Evolutionary conservation across 2,888 invertebrate genomes (phyloP).

Genomic region (Cremastinae sp.): DNA sequence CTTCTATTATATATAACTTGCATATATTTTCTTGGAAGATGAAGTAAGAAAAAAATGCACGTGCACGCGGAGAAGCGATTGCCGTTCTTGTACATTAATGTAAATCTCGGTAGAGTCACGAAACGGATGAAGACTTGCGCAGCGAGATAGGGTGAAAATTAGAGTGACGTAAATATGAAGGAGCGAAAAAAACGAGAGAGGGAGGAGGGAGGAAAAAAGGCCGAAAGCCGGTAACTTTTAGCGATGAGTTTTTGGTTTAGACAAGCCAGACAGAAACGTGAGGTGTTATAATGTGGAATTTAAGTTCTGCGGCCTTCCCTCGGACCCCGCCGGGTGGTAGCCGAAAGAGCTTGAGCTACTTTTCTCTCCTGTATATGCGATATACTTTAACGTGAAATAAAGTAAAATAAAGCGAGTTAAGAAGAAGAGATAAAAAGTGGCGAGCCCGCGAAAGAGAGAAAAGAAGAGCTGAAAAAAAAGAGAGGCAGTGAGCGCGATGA

Average conservation of each 20-base stretch:
- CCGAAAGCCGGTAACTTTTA: conserved; percentile 39
- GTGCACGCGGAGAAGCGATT: background rate
- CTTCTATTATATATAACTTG: no score
- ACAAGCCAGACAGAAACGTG: conserved; percentile 38
- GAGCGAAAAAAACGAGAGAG: conserved; percentile 2
- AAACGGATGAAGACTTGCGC: conserved; percentile 8
- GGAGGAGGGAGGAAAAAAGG: conserved; percentile 6
- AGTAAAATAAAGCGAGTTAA: conserved; percentile 58
- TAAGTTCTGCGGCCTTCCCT: conserved; percentile 33
- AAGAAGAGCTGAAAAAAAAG: background rate
- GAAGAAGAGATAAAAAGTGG: conserved; percentile 43
- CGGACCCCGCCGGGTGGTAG: background rate
- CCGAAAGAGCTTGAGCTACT: conserved; percentile 17
- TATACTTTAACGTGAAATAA: conserved; percentile 51
- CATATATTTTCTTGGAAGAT: no score
- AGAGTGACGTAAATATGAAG: conserved; percentile 55
- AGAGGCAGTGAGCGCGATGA: background rate
- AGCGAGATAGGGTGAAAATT: conserved; percentile 50
- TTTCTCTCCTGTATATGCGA: conserved; percentile 12
- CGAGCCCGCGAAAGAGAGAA: conserved; percentile 9
- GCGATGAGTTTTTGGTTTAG: conserved; percentile 20
- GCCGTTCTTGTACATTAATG: background rate
- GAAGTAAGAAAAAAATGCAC: background rate
- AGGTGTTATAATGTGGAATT: conserved; percentile 56
- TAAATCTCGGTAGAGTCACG: conserved; percentile 3